These are phyloP conservation scores for Phallusia fumigata DNA, from an alignment of 23 tunicate species.

Conservation along the genomic window DNA sequence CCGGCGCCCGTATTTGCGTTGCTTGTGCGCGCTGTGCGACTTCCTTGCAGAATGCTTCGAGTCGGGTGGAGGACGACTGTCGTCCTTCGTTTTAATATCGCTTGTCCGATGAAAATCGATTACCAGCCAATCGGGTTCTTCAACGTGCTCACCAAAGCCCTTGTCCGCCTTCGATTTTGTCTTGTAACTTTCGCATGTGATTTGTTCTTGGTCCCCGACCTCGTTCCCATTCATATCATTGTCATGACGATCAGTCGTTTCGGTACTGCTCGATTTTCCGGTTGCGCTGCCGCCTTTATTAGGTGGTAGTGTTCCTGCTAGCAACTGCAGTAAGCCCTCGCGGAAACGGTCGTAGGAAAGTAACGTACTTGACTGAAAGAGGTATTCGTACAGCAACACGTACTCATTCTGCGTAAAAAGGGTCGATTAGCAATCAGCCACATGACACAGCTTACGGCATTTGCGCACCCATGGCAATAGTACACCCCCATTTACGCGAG, in stretches of 20 bases:
- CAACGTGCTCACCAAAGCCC: constrained; percentile 15
- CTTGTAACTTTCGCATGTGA: background rate
- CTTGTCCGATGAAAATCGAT: constrained; percentile 23
- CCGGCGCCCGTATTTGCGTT: constrained; percentile 36
- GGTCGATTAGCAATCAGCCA: background rate
- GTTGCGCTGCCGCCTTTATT: background rate
- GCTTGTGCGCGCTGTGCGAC: background rate
- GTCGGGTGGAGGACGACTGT: background rate
- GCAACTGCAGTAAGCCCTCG: constrained; percentile 40
- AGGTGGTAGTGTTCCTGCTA: constrained; percentile 26
- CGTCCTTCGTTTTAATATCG: constrained; percentile 15
- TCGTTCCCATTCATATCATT: constrained; percentile 27
- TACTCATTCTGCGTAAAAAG: constrained; percentile 27
- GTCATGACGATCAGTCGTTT: background rate
- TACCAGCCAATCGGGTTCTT: constrained; percentile 28
- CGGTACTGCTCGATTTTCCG: background rate
- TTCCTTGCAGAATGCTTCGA: background rate
- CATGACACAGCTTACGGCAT: background rate
- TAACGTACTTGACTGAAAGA: constrained; percentile 17
- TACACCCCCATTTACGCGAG: background rate
- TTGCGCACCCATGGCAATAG: background rate
- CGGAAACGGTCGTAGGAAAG: constrained; percentile 34
- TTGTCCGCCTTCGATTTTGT: constrained; percentile 13
- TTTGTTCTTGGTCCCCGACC: background rate
- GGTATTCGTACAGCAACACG: constrained; percentile 5